Evolutionary conservation across 2,113 vertebrate species (phyloP), one percentile per base, ranked within the genome.

Genomic region (Tenebrosternarchus preto): DNA sequence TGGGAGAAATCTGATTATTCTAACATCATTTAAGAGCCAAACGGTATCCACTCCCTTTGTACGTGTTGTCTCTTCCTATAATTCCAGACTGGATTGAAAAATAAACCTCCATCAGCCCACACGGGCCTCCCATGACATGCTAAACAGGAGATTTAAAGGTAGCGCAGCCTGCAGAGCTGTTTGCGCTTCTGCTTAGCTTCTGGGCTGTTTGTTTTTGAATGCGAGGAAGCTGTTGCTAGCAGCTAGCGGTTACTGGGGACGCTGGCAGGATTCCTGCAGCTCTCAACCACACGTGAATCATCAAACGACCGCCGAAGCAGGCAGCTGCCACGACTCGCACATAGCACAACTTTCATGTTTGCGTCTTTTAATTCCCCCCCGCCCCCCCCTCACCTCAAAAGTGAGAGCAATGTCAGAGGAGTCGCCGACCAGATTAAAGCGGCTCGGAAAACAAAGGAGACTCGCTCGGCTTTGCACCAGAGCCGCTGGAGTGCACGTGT

Each of bases 401-500:
- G 12, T 31, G 25, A 59, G 9, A 46, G 24, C 60, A 20, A 57
- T 24, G 27, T 73, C 20, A 63, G 16, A 46, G 71, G 43, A 68
- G 64, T 68, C 12, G 29, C 15, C 17, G n/a, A 66, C 59, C 53
- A 64, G 46, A 76, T 76, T 55, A 76, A 79, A 79, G 71, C 63
- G 1, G 20, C n/a, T 33, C 6, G 29, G 66, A 59, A 70, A 79
- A 78, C 25, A 79, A 74, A 69, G 61, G 12, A 56, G 22, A 56
- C 24, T 4, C 4, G 24, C 29, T 63, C 2, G n/a, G 31, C 56
- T 43, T 39, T 29, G 50, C 29, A 73, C 36, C 25, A 25, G 60
- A 61, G 36, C 53, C 69, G 31, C 61, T 68, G 71, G 27, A 27
- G 71, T 3, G 55, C 31, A 31, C 8, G 24, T 74, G 53, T 68